Evolutionary conservation across 2,797 vertebrate genomes (phyloP).

Genomic region (Cyprinella venusta): DNA sequence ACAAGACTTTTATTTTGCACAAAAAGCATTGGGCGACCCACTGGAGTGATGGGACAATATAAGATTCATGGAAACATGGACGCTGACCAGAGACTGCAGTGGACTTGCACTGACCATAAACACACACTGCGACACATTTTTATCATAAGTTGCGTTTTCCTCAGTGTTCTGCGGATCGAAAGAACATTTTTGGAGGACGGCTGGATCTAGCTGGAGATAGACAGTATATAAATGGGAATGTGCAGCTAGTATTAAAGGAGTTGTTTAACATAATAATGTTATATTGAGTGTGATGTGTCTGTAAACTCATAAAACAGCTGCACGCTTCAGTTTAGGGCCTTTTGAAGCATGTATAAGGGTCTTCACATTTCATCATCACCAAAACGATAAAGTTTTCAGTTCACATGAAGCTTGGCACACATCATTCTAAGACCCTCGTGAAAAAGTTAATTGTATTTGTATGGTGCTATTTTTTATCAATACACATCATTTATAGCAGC

Average conservation of each 20-base stretch:
- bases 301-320: conserved; percentile 13
- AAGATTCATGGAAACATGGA: conserved; percentile 52
- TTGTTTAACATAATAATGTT: not conserved
- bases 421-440: not conserved
- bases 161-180: not conserved
- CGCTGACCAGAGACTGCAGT: not conserved
- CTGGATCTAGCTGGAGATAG: not conserved
- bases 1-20: conserved; percentile 81
- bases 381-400: not conserved
- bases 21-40: conserved; percentile 89
- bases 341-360: not conserved
- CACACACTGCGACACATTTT: not conserved
- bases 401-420: not conserved
- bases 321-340: not conserved
- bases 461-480: not conserved
- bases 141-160: conserved; percentile 9
- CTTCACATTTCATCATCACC: not conserved
- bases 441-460: not conserved
- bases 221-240: not conserved
- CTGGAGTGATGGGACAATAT: conserved; percentile 79
- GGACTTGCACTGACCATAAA: not conserved
- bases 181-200: not conserved
- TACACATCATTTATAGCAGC: not conserved
- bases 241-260: conserved; percentile 1
- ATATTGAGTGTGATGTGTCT: conserved; percentile 6